A percentile compares a stretch with the other conserved stretches of the same genome.
These are phyloP conservation scores for Scarus forsteni DNA, from an alignment of 2,797 vertebrate species.

Conservation along the genomic window DNA sequence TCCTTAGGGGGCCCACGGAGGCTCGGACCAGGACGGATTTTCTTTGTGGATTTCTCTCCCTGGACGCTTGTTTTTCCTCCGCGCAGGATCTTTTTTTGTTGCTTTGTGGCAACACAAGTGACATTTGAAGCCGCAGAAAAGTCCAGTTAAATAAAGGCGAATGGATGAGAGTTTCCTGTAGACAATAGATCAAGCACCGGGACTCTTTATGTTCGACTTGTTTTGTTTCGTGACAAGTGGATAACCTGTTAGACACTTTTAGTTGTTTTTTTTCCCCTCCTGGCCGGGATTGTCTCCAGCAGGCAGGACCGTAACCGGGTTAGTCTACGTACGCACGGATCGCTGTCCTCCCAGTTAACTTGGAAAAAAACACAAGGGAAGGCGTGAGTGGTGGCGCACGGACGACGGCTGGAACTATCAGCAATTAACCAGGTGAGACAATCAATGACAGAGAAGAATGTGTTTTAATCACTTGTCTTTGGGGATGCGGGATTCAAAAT, in stretches of 20 bases:
- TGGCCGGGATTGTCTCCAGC: conserved; percentile 57
- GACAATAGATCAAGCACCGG: conserved; percentile 48
- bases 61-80: conserved; percentile 27
- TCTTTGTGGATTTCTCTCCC: conserved; percentile 54
- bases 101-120: conserved; percentile 69
- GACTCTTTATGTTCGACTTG: conserved; percentile 21
- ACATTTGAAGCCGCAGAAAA: conserved; percentile 71
- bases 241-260: conserved; percentile 78
- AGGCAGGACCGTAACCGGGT: conserved; percentile 66
- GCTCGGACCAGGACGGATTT: conserved; percentile 40
- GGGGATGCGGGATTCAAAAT: conserved; percentile 22
- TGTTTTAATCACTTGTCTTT: conserved; percentile 30
- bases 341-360: conserved; percentile 63
- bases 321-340: conserved; percentile 65
- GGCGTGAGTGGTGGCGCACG: conserved; percentile 51
- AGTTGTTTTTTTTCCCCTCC: conserved; percentile 25
- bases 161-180: conserved; percentile 58
- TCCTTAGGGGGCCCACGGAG: conserved; percentile 46
- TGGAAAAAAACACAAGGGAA: conserved; percentile 51
- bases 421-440: conserved; percentile 74
- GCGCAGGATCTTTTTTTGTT: conserved; percentile 59
- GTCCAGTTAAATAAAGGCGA: conserved; percentile 51
- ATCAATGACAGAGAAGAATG: conserved; percentile 21
- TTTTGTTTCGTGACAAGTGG: conserved; percentile 69
- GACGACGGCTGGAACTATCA: conserved; percentile 58